Evolutionary conservation across 2,888 invertebrate genomes (phyloP).

Genomic region (Troides aeacus): DNA sequence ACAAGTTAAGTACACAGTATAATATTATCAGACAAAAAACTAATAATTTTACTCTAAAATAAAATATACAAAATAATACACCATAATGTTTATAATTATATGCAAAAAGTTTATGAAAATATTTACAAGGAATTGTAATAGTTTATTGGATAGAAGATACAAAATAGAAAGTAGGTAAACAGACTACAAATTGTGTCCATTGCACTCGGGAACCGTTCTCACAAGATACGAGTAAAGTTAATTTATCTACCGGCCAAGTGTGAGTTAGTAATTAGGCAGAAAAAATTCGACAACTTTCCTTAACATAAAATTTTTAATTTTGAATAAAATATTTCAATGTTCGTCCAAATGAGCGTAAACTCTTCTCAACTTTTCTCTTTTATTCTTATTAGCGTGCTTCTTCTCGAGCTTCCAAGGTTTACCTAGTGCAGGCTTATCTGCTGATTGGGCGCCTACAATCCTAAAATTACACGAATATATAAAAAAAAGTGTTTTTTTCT

Average conservation of each 20-base stretch:
- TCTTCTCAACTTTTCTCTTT: conserved; percentile 93
- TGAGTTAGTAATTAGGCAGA: too few relatives aligned
- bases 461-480: conserved; percentile 43
- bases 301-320: neutral
- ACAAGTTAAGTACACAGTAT: too few relatives aligned
- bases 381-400: conserved; percentile 93
- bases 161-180: too few relatives aligned
- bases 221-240: too few relatives aligned
- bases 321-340: conserved; percentile 67
- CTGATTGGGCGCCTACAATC: conserved; percentile 45
- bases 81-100: neutral
- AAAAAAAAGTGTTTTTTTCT: neutral
- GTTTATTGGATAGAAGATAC: neutral
- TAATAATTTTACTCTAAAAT: too few relatives aligned
- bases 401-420: conserved; percentile 91
- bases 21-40: too few relatives aligned
- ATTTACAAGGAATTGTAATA: conserved; percentile 21
- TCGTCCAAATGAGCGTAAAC: conserved; percentile 92
- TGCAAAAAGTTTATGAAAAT: neutral
- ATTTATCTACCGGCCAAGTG: too few relatives aligned
- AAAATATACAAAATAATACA: neutral
- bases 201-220: too few relatives aligned
- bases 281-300: too few relatives aligned
- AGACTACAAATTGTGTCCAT: too few relatives aligned
- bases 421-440: conserved; percentile 44